phyloP scores from a whole-genome alignment of 2,888 invertebrate genomes.

The Notodonta ziczac region DNA sequence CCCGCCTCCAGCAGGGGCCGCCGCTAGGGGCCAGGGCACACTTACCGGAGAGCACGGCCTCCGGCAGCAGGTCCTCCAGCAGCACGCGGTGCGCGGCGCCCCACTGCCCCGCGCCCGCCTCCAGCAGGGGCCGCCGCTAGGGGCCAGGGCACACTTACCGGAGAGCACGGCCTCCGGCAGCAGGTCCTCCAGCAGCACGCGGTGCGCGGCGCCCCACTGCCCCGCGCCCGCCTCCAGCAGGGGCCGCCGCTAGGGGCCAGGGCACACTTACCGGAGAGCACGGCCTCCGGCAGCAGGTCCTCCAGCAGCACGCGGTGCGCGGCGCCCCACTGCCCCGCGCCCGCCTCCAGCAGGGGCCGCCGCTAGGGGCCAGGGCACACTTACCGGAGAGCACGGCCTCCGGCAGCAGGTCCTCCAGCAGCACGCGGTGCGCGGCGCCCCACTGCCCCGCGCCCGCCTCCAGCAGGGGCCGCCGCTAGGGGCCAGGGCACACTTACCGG shows the following conservation, averaged over 20 bases:
- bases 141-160: conserved; percentile 70
- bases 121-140: no score
- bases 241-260: conserved; percentile 59
- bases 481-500: conserved; percentile 77
- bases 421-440: conserved; percentile 90
- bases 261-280: conserved; percentile 86
- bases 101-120: conserved; percentile 87
- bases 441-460: conserved; percentile 86
- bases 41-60: conserved; percentile 90
- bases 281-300: conserved; percentile 90
- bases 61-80: conserved; percentile 90
- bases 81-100: conserved; percentile 90
- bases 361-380: conserved; percentile 44
- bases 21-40: conserved; percentile 44
- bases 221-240: conserved; percentile 87
- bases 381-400: conserved; percentile 90
- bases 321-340: conserved; percentile 89
- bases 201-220: conserved; percentile 91
- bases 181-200: conserved; percentile 88
- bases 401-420: conserved; percentile 90
- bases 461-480: no score
- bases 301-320: conserved; percentile 78
- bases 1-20: conserved; percentile 84
- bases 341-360: conserved; percentile 83
- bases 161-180: conserved; percentile 92